Evolutionary conservation across 1,140 invertebrate genomes (phyloP).

Genomic region (Heliothis virescens): DNA sequence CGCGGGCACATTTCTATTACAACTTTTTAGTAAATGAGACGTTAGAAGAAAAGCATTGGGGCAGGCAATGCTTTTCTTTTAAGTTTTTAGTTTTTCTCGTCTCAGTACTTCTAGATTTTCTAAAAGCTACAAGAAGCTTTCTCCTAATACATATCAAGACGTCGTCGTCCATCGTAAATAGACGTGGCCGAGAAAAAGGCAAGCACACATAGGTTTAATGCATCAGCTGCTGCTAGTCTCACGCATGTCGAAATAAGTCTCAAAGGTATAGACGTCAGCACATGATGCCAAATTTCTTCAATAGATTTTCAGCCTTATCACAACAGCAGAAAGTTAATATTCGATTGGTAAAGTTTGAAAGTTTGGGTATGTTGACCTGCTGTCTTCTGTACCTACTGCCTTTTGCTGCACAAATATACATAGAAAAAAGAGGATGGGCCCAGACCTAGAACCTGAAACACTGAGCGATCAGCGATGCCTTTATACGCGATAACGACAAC

Average conservation of each 20-base stretch:
- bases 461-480: too few relatives aligned
- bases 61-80: too few relatives aligned
- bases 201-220: conserved; percentile 19
- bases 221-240: conserved; percentile 7
- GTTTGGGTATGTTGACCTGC: neutral
- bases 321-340: too few relatives aligned
- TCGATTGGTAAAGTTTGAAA: too few relatives aligned
- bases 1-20: neutral
- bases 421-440: neutral
- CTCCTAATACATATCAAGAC: neutral
- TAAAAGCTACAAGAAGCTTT: neutral
- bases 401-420: neutral
- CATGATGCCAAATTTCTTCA: neutral
- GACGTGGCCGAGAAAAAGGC: neutral
- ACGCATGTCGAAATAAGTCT: conserved; percentile 28
- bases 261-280: neutral
- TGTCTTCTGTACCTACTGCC: neutral
- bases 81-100: neutral
- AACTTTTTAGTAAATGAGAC: too few relatives aligned
- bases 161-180: neutral
- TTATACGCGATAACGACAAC: too few relatives aligned
- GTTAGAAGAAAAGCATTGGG: too few relatives aligned
- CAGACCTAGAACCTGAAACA: too few relatives aligned
- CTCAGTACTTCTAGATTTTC: neutral
- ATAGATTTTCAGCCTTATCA: too few relatives aligned